Percentiles rank a stretch among this genome's conserved stretches.
Evolutionary conservation across 2,113 vertebrate species (phyloP).

Genomic region (Micronycteris hirsuta): DNA sequence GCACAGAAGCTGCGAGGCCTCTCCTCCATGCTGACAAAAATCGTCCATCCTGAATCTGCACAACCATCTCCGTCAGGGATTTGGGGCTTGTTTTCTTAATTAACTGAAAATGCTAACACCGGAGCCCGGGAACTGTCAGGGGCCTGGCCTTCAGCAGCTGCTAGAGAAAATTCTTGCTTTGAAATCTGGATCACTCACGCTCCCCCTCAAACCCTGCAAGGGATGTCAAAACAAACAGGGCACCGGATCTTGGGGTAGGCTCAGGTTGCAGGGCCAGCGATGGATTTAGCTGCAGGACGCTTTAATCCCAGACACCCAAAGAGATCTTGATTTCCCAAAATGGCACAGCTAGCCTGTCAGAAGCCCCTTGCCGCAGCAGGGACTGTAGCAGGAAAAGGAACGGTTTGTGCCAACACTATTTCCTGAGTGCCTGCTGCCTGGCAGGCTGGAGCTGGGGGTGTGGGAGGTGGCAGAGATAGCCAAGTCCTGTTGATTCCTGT

Average conservation of each 20-base stretch:
- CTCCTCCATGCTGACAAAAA: background rate
- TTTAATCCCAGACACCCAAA: background rate
- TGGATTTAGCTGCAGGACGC: conserved; percentile 32
- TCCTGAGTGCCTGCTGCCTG: background rate
- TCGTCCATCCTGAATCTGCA: background rate
- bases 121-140: conserved; percentile 64
- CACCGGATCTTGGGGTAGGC: conserved; percentile 41
- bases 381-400: background rate
- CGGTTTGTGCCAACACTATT: background rate
- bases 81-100: conserved; percentile 78
- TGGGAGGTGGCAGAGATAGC: background rate
- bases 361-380: background rate
- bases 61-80: conserved; percentile 60
- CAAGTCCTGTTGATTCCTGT: background rate
- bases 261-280: conserved; percentile 54
- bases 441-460: background rate
- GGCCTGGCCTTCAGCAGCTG: conserved; percentile 67
- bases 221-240: conserved; percentile 78
- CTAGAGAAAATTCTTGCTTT: conserved; percentile 68
- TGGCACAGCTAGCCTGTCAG: background rate
- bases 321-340: background rate
- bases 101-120: conserved; percentile 80
- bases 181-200: conserved; percentile 67
- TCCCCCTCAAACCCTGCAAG: background rate
- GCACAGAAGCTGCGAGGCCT: background rate